Evolutionary conservation across 2,113 vertebrate genomes (phyloP), one percentile per base, ranked within the genome.

Genomic region (Trachemys scripta): DNA sequence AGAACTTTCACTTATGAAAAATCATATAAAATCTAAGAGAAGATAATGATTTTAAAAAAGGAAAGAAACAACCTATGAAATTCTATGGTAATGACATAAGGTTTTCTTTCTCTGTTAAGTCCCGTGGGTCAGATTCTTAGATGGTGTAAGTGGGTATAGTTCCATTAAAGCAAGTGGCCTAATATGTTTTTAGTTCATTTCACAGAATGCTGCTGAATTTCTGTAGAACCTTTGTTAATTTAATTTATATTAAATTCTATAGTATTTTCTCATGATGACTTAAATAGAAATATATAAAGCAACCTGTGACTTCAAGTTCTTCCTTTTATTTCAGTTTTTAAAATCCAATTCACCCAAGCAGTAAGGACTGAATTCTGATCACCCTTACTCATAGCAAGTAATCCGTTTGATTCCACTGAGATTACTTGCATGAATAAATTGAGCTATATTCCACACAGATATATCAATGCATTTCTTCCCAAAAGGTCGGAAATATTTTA

Each of bases 381-480:
- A 69, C 35, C 89, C 79, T 90, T 81, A n/a, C 35, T 59, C 59
- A 76, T 47, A 84, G 57, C 42, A 87, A 87, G 54, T 89, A 97
- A 96, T 97, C 90, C 75, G 29, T 78, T 47, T 47, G 42, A 47
- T 45, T 47, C 65, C 4, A 3, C 54, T 45, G 75, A 89, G 93
- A 96, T 94, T 97, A 96, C 91, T 90, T 91, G 72, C 85, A 22
- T 92, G 88, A 79, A 91, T 93, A 90, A 83, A 85, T 29, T 1
- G 42, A 79, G 29, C 69, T 88, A 11, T 88, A 80, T 97, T 95
- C 80, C 53, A 75, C 90, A 80, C 45, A 54, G 84, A 14, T 87
- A 42, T n/a, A 31, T 56, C n/a, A 50, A 13, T 27, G 53, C 42
- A 81, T 65, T 59, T 86, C 80, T 51, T 57, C 83, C 82, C 89